Conservation (phyloP, 2,113 vertebrate species). For the Callorhinus ursinus region DNA sequence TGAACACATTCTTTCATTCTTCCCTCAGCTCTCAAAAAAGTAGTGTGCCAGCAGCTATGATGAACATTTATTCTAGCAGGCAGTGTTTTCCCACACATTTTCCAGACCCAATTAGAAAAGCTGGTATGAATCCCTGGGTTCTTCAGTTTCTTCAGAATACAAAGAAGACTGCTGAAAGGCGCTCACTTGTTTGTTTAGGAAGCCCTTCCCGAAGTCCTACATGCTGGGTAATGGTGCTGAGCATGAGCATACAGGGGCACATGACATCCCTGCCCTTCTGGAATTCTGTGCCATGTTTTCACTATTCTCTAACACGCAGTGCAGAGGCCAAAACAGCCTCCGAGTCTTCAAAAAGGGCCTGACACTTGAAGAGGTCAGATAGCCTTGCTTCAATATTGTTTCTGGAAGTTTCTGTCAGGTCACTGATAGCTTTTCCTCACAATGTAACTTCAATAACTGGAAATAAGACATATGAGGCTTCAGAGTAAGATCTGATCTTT, state of each 20-base stretch:
- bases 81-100: not conserved
- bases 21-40: not conserved
- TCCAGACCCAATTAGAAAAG: not conserved
- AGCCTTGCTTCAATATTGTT: not conserved
- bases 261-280: not conserved
- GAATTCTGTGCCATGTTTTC: not conserved
- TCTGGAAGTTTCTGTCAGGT: constrained; percentile 2
- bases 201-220: not conserved
- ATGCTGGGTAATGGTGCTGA: not conserved
- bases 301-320: not conserved
- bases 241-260: not conserved
- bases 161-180: not conserved
- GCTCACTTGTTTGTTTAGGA: not conserved
- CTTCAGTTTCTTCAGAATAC: not conserved
- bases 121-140: not conserved
- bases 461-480: not conserved
- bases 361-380: not conserved
- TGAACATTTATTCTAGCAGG: not conserved
- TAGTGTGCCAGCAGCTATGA: not conserved
- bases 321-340: not conserved
- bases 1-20: not conserved
- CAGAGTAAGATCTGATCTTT: not conserved
- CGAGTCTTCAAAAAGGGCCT: not conserved
- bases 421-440: not conserved
- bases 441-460: not conserved